Base-by-base conservation (phyloP, 2,797 vertebrate species). In the Astyanax mexicanus region DNA sequence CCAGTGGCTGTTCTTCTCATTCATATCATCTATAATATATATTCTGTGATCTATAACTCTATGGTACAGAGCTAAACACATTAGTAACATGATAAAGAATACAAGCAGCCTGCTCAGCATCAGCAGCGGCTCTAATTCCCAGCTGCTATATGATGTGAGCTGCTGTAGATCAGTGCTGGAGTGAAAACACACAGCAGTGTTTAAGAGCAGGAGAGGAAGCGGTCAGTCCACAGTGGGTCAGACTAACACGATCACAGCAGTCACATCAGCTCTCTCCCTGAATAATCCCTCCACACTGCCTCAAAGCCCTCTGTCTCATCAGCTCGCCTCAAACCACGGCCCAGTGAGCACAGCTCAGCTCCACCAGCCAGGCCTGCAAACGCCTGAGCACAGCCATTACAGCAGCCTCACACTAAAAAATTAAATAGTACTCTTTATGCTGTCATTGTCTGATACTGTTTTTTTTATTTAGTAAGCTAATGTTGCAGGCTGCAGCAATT, bases 241-340 rank as follows among this genome's bases (percentile, higher is more conserved):
- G 3, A 72, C 58, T 79, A 32, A 62, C 70, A 44, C 15, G 29
- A 70, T 69, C 44, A 84, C 88, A 80, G 65, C 66, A 72, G 80
- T 65, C 66, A 29, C 77, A 66, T 91, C 86, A 90, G 86, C 88
- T 84, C 70, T 85, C 80, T 25, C n/a, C 12, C 54, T 44, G 38
- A 15, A 35, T 62, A 61, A 32, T 72, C 57, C 69, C 78, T 21
- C 52, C 42, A 38, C 40, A 17, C 47, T 65, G 44, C 45, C 60
- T 44, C 19, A 25, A 37, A 68, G 42, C 73, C 54, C 49, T 52
- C 66, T 23, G 54, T 25, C 65, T 69, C 65, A 54, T 58, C 49
- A 35, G 37, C 29, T 42, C 25, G 68, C 38, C 55, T 72, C 69
- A 72, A n/a, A 61, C 37, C 42, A 29, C 45, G 27, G 21, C n/a